Evolutionary conservation across 2,113 vertebrate species (phyloP).

Genomic region (Grammomys dolichurus): DNA sequence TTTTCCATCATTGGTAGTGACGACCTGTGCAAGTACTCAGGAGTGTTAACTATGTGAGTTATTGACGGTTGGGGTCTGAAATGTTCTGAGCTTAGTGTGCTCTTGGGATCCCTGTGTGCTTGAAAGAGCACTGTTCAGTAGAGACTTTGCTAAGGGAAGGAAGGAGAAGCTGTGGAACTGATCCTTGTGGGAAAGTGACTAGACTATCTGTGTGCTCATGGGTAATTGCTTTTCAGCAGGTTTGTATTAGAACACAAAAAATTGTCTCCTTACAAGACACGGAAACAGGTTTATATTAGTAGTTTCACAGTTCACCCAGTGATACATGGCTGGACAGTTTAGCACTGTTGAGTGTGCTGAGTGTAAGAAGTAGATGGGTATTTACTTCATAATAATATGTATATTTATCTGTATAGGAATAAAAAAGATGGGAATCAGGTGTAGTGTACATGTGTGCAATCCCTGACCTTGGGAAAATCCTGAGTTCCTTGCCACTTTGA

Average conservation of each 20-base stretch:
- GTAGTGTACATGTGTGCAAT: background rate
- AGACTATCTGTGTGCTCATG: background rate
- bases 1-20: background rate
- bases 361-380: background rate
- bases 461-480: background rate
- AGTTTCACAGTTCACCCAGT: background rate
- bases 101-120: background rate
- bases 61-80: background rate
- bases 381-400: background rate
- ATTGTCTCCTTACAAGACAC: background rate
- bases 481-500: background rate
- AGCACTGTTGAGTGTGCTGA: background rate
- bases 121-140: background rate
- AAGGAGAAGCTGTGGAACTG: background rate
- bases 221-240: conserved; percentile 27
- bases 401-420: background rate
- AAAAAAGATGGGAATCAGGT: conserved; percentile 5
- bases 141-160: background rate
- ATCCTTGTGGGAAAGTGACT: background rate
- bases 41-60: background rate
- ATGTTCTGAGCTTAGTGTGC: background rate
- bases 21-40: background rate
- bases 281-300: conserved; percentile 26
- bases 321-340: background rate
- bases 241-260: conserved; percentile 31